Evolutionary conservation across 2,797 vertebrate species (phyloP), one percentile per base, ranked within the genome.

Genomic region (Spinus olivaceus): DNA sequence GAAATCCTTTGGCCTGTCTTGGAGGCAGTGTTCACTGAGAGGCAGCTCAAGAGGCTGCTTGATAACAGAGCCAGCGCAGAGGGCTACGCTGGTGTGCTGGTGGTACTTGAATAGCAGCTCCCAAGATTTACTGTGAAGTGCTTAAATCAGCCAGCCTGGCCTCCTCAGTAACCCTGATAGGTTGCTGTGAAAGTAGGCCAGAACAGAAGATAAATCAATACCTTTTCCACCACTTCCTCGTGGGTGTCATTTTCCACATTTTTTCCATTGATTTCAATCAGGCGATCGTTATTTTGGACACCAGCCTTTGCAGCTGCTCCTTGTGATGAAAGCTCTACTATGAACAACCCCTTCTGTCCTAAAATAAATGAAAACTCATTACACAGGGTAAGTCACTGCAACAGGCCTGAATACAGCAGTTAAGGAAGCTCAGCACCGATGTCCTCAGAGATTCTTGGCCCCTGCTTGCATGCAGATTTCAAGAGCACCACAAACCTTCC

Each of bases 261-360:
- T 92, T 98, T 97, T 35, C 99, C 98, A 7, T 99, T 99, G 87
- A 99, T 88, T 97, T 99, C 99, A 77, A 99, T 93, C 73, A 99
- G 60, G 23, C 97, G 98, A 89, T 99, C 99, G 0, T 98, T 97
- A 22, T 51, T 27, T 90, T 96, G 97, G 86, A 99, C 98, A 18
- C 99, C 99, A 7, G 99, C 99, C 76, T 92, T 98, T 95, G 98
- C 97, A 37, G 99, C 99, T 87, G 97, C 96, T 10, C 98, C 95
- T 86, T 98, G 98, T 28, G 98, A 59, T 24, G 41, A 69, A 76
- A 99, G 92, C 6, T 98, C 98, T 3, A 96, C 97, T 97, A 99
- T 97, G 97, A 97, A 99, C 66, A 99, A 28, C 6, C 99, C 99
- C 13, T 94, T 90, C 78, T 97, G 86, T 61, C 97, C 99, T 99